A percentile compares a stretch with the other conserved stretches of the same genome.
Conservation (phyloP, 2,113 vertebrate species). For the Suricata suricatta region DNA sequence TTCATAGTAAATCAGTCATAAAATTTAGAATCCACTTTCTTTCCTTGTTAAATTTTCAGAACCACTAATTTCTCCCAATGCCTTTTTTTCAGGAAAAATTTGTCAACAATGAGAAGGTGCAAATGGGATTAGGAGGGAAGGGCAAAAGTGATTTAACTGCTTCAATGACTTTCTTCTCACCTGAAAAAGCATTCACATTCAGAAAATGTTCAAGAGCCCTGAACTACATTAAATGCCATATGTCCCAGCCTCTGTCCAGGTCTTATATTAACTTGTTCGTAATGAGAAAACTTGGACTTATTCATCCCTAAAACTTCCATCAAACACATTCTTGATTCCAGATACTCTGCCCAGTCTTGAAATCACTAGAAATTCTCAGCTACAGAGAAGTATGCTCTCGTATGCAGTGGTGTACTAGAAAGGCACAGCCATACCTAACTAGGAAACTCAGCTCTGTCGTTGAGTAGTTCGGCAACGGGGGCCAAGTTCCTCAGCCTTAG, state of each 20-base stretch:
- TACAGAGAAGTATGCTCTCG: not conserved
- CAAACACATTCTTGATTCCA: not conserved
- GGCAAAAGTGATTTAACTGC: not conserved
- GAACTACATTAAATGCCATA: too few relatives aligned
- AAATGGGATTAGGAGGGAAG: not conserved
- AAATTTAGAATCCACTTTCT: not conserved
- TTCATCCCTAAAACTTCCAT: not conserved
- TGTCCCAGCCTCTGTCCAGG: not conserved
- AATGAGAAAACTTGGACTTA: slow-evolving; percentile 20
- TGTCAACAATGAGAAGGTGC: not conserved
- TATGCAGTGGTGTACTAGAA: not conserved
- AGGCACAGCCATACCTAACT: not conserved
- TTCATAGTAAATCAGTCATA: not conserved
- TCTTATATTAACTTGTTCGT: not conserved
- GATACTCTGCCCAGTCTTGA: not conserved
- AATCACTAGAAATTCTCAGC: not conserved
- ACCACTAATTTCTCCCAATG: not conserved
- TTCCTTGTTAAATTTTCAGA: not conserved
- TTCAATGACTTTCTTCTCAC: not conserved
- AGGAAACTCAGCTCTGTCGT: not conserved
- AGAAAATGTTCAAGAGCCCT: not conserved
- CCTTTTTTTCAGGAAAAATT: not conserved
- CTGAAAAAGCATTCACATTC: not conserved
- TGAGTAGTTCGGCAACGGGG: not conserved
- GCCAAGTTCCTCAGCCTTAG: not conserved